These are phyloP conservation scores for Psylliodes chrysocephalus DNA, from an alignment of 2,888 invertebrate species.

Conservation along the genomic window DNA sequence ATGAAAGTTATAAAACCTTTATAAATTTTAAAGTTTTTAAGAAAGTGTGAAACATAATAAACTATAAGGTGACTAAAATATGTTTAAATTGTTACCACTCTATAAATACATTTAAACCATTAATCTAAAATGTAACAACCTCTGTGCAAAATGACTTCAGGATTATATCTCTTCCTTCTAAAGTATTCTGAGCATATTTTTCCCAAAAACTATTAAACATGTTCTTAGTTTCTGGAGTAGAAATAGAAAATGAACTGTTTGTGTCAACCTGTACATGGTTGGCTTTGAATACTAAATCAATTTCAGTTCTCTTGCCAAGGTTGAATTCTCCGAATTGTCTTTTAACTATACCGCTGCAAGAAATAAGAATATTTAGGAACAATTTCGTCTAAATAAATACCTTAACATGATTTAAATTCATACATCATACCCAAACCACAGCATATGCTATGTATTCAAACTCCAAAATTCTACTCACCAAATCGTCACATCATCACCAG, in stretches of 20 bases:
- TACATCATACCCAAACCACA: too few relatives aligned
- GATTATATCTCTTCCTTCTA: slow-evolving; percentile 81
- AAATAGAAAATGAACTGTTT: slow-evolving; percentile 53
- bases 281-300: slow-evolving; percentile 77
- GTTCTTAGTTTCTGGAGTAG: slow-evolving; percentile 74
- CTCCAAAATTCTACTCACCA: slow-evolving; percentile 76
- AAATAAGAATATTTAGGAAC: slow-evolving; percentile 40
- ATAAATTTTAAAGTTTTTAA: too few relatives aligned
- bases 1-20: too few relatives aligned
- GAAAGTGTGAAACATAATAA: too few relatives aligned
- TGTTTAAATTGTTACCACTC: too few relatives aligned
- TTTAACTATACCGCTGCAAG: slow-evolving; percentile 82
- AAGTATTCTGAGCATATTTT: slow-evolving; percentile 70
- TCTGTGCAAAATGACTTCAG: slow-evolving; percentile 86
- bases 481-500: slow-evolving; percentile 87
- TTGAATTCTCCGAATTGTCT: slow-evolving; percentile 76
- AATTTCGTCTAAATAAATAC: too few relatives aligned
- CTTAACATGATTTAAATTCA: too few relatives aligned
- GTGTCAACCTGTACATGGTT: slow-evolving; percentile 77
- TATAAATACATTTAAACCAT: background rate
- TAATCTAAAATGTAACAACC: slow-evolving; percentile 62
- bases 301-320: slow-evolving; percentile 72
- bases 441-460: too few relatives aligned
- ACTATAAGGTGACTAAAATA: too few relatives aligned
- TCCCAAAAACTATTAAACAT: slow-evolving; percentile 81